Evolutionary conservation across 2,888 invertebrate species (phyloP).

Genomic region (Chrysopilus asiliformis): DNA sequence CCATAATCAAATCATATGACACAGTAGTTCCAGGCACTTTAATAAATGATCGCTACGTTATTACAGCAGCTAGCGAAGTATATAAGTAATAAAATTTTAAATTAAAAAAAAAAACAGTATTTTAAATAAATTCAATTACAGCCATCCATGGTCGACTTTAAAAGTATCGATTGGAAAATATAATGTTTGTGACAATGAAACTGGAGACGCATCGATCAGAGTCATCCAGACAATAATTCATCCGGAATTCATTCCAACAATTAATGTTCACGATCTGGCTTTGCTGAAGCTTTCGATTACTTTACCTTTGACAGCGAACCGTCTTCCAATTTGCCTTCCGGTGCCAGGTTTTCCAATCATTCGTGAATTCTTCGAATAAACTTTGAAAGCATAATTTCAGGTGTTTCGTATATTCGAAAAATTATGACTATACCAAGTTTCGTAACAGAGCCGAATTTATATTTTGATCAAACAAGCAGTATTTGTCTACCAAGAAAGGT

Average conservation of each 20-base stretch:
- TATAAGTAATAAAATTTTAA: conserved; percentile 31
- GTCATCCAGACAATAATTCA: conserved; percentile 38
- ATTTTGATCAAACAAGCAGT: not conserved
- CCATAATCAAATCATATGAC: conserved; percentile 41
- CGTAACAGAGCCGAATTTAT: not conserved
- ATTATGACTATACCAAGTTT: conserved; percentile 6
- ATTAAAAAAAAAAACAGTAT: not conserved
- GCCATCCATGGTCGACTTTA: not conserved
- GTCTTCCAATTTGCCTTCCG: conserved; percentile 45
- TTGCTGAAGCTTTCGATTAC: conserved; percentile 39
- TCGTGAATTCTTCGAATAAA: no score
- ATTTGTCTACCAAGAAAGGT: not conserved
- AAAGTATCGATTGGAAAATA: not conserved
- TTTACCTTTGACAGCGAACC: conserved; percentile 38
- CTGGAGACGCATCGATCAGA: conserved; percentile 23
- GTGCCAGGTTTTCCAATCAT: no score
- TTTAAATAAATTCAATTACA: not conserved
- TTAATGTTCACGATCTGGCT: conserved; percentile 42
- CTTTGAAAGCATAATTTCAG: conserved; percentile 3
- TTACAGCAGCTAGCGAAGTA: conserved; percentile 42
- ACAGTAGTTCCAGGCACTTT: conserved; percentile 42
- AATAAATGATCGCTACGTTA: conserved; percentile 44
- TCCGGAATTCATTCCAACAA: conserved; percentile 39
- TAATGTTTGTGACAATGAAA: not conserved
- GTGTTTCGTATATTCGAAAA: conserved; percentile 7